Base-by-base conservation (phyloP, 2,113 vertebrate species). In the Mobula birostris region DNA sequence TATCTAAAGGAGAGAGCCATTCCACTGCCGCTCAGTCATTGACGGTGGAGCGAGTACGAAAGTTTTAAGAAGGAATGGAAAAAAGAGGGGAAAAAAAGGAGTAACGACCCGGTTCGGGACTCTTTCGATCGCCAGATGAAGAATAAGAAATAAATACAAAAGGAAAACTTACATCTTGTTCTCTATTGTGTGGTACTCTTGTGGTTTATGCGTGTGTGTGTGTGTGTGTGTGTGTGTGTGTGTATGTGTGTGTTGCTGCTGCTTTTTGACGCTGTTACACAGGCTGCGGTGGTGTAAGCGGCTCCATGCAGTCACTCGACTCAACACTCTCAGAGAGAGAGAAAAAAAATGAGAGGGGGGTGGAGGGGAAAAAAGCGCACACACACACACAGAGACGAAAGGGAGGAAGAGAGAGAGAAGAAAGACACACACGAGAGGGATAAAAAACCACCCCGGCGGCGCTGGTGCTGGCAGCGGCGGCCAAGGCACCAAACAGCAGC, bases 11-110 rank as follows among this genome's bases (percentile, higher is more conserved):
- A 98, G 97, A 97, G 98, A 97, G 98, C 98, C 98, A 99, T 98
- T 98, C 98, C 98, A 98, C 98, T 98, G 97, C 98, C 97, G 98
- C 98, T 97, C 98, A 97, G 98, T 98, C 98, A 98, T 98, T 98
- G 98, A 98, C 97, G 97, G 96, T 97, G 97, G 96, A 95, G 95
- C 82, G 97, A 97, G 97, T 96, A 97, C 68, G 68, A 97, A 97
- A 97, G 97, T 96, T 97, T 96, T 97, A 97, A 97, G 96, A 96
- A 98, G 98, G 98, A 97, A 96, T 97, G 97, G 96, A 94, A 96
- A 96, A 95, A 97, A 96, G 97, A 95, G 48, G 48, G 48, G 48
- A 95, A 80, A 95, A 94, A 96, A 96, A 96, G 95, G 95, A 95
- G 95, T 96, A 95, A 96, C 95, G 95, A 95, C 96, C 95, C 95